Evolutionary conservation across 2,113 vertebrate species (phyloP).

Genomic region (Pipra filicauda): DNA sequence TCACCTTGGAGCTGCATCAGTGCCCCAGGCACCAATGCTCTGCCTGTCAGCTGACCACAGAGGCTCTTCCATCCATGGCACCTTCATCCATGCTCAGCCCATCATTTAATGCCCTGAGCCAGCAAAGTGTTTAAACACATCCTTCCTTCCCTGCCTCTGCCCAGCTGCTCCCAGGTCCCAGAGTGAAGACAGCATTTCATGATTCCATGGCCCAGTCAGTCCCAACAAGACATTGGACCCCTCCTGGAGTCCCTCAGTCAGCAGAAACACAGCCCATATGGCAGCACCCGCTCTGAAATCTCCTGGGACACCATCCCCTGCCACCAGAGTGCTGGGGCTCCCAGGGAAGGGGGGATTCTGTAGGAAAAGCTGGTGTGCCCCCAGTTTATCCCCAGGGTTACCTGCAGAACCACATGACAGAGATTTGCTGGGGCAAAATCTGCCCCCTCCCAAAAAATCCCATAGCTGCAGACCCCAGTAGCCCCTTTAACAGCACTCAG

Average conservation of each 20-base stretch:
- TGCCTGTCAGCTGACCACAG: background rate
- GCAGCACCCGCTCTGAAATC: background rate
- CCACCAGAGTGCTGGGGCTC: background rate
- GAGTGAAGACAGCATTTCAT: background rate
- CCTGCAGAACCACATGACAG: background rate
- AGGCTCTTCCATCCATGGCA: background rate
- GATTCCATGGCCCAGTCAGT: background rate
- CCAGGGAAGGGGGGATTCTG: background rate
- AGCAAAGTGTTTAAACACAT: background rate
- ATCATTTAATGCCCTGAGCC: background rate
- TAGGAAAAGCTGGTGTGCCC: background rate
- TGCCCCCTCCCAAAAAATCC: fast-evolving
- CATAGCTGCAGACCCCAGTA: background rate
- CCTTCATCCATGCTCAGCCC: background rate
- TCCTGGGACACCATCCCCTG: background rate
- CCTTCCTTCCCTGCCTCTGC: background rate
- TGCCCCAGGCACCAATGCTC: background rate
- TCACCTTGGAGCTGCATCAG: fast-evolving
- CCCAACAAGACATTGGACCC: background rate
- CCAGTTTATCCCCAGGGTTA: background rate
- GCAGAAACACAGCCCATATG: background rate
- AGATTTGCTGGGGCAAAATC: background rate
- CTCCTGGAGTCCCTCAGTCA: background rate
- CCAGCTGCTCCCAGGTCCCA: background rate
- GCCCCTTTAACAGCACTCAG: background rate